phyloP scores from a whole-genome alignment of 2,113 vertebrate genomes.

The Daphoenositta chrysoptera region DNA sequence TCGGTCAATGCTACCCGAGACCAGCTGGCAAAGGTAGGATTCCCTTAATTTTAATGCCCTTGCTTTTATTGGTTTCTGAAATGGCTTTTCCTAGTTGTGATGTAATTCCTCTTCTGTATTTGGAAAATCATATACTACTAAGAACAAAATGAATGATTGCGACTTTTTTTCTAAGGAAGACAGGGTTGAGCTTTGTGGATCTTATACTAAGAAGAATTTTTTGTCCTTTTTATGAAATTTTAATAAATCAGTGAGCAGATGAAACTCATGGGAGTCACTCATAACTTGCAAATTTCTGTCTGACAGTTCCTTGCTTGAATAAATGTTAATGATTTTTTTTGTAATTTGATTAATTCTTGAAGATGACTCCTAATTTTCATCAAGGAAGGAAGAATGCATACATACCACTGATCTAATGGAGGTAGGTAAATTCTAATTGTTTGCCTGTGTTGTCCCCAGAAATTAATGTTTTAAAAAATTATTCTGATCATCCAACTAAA shows the following conservation, averaged over 20 bases:
- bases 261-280: conserved; percentile 24
- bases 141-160: not conserved
- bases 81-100: not conserved
- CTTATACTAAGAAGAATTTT: not conserved
- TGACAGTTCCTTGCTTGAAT: conserved; percentile 39
- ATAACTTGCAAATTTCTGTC: conserved; percentile 45
- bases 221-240: conserved; percentile 36
- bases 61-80: not conserved
- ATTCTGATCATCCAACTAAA: not conserved
- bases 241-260: conserved; percentile 53
- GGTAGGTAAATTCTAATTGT: not conserved
- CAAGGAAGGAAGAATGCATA: not conserved
- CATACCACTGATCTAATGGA: not conserved
- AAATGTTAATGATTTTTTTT: conserved; percentile 38
- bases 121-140: not conserved
- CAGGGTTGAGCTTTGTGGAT: not conserved
- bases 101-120: not conserved
- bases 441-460: not conserved
- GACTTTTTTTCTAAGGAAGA: not conserved
- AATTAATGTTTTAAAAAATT: not conserved
- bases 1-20: not conserved
- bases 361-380: conserved; percentile 38
- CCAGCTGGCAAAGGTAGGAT: not conserved
- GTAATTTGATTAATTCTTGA: conserved; percentile 29
- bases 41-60: not conserved